Base-by-base conservation (phyloP, 2,888 invertebrate species). In the Eremobia ochroleuca region DNA sequence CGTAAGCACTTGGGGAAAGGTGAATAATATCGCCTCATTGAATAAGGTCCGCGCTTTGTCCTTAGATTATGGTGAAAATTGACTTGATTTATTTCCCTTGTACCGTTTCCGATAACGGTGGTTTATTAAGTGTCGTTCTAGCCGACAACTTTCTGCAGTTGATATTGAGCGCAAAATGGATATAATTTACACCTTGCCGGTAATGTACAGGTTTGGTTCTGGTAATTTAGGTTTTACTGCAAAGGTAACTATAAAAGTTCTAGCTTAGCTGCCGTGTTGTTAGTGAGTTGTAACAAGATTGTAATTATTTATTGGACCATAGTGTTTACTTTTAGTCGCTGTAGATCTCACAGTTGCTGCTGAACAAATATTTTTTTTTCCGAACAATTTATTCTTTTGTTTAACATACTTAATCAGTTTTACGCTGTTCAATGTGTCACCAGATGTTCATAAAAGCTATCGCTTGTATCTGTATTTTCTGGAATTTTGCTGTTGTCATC, bases 21-120 rank as follows among this genome's bases (percentile, higher is more conserved):
- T 90, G 86, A 88, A 90, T 92, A 90, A 89, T 91, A 83, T 86
- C 81, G 85, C 80, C 88, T 85, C 88, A 91, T 92, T 90, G 87
- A 91, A 89, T 90, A 87, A 86, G 82, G 79, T 70, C 76, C 59
- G 66, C 71, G 85, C 80, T 86, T 86, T 86, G 85, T 89, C 86
- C 80, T 85, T 82, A 77, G 72, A 85, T 89, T 85, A 84, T 85
- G 83, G 88, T 83, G 85, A 86, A 90, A 87, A 86, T 81, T 77
- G 43, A 75, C 85, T 81, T 80, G 86, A 89, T 88, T 89, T 91
- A 87, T 86, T 78, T 28, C 40, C 21, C 67, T 80, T 75, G 73
- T 66, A 66, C 65, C 68, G 70, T 58, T 67, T 67, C 66, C 64
- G 73, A 82, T 81, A 85, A 77, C 77, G 66, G 74, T 82, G 79